Evolutionary conservation across 2,888 invertebrate genomes (phyloP).

Genomic region (Ichneumoninae sp.): DNA sequence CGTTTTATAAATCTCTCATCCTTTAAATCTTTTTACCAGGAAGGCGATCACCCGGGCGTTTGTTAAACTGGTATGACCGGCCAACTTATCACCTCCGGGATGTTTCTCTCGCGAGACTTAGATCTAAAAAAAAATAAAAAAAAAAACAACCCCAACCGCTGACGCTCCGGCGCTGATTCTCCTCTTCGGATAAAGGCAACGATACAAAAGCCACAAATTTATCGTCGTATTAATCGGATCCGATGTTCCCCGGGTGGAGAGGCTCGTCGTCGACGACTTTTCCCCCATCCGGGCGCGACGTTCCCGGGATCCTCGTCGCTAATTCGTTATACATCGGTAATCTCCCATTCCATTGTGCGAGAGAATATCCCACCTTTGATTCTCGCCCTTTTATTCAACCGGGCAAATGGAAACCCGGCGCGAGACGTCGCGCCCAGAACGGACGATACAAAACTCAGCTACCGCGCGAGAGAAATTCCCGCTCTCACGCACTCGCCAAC

Average conservation of each 20-base stretch:
- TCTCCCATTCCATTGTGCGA: slow-evolving; percentile 43
- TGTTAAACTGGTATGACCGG: slow-evolving; percentile 58
- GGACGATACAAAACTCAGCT: background rate
- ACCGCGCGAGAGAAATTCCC: slow-evolving; percentile 37
- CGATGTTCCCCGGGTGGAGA: slow-evolving; percentile 31
- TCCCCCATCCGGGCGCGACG: background rate
- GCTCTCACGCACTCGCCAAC: slow-evolving; percentile 13
- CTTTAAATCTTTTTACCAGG: slow-evolving; percentile 60
- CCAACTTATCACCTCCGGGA: slow-evolving; percentile 54
- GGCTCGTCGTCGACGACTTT: background rate
- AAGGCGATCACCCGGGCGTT: slow-evolving; percentile 51
- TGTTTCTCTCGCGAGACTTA: slow-evolving; percentile 43
- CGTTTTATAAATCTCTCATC: slow-evolving; percentile 49
- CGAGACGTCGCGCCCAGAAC: background rate
- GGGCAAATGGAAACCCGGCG: too few relatives aligned
- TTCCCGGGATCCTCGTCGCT: background rate
- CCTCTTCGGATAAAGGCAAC: slow-evolving; percentile 11
- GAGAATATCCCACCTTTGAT: background rate
- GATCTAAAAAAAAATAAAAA: slow-evolving; percentile 33
- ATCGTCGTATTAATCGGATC: slow-evolving; percentile 66
- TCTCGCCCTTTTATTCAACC: background rate
- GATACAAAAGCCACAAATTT: slow-evolving; percentile 60
- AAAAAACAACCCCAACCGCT: slow-evolving; percentile 3
- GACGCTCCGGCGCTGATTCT: background rate
- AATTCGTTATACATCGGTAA: slow-evolving; percentile 54